A percentile compares a stretch with the other conserved stretches of the same genome.
phyloP scores from a whole-genome alignment of 2,888 invertebrate species.

The Drosophila mimetica region DNA sequence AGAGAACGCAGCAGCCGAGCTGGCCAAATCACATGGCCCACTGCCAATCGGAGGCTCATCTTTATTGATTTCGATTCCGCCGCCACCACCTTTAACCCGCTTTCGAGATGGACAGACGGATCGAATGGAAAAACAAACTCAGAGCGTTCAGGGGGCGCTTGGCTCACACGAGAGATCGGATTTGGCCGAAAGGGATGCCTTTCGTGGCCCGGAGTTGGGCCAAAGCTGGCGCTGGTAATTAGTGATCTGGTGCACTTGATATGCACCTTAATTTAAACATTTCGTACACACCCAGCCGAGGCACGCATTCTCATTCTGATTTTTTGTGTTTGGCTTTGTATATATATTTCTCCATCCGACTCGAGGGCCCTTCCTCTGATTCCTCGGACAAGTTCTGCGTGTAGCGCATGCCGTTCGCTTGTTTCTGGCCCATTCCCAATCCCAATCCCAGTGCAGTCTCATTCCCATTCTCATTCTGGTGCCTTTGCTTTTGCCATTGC shows the following conservation, averaged over 20 bases:
- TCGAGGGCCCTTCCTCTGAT: slow-evolving; percentile 20
- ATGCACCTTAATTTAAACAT: slow-evolving; percentile 81
- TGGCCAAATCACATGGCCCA: slow-evolving; percentile 69
- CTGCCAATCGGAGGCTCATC: slow-evolving; percentile 67
- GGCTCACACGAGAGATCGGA: slow-evolving; percentile 68
- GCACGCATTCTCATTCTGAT: slow-evolving; percentile 40
- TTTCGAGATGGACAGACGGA: not conserved
- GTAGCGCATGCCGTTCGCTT: slow-evolving; percentile 77
- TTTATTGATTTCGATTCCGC: slow-evolving; percentile 75
- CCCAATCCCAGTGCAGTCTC: slow-evolving; percentile 23
- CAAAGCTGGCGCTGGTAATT: slow-evolving; percentile 80
- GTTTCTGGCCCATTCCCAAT: slow-evolving; percentile 53
- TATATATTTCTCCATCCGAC: not conserved
- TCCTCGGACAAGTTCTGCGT: slow-evolving; percentile 54
- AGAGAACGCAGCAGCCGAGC: slow-evolving; percentile 42
- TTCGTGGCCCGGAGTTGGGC: slow-evolving; percentile 10
- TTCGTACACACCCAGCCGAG: slow-evolving; percentile 75
- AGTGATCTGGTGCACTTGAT: slow-evolving; percentile 83
- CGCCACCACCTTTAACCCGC: slow-evolving; percentile 50
- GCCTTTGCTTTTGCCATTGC: slow-evolving; percentile 17
- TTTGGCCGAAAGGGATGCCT: slow-evolving; percentile 24
- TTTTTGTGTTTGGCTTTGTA: not conserved
- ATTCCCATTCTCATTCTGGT: slow-evolving; percentile 21
- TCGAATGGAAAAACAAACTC: slow-evolving; percentile 27
- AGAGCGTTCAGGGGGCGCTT: slow-evolving; percentile 60